A percentile compares a stretch with the other conserved stretches of the same genome.
phyloP scores from a whole-genome alignment of 2,797 vertebrate genomes.

The Paratrypauchen microcephalus region DNA sequence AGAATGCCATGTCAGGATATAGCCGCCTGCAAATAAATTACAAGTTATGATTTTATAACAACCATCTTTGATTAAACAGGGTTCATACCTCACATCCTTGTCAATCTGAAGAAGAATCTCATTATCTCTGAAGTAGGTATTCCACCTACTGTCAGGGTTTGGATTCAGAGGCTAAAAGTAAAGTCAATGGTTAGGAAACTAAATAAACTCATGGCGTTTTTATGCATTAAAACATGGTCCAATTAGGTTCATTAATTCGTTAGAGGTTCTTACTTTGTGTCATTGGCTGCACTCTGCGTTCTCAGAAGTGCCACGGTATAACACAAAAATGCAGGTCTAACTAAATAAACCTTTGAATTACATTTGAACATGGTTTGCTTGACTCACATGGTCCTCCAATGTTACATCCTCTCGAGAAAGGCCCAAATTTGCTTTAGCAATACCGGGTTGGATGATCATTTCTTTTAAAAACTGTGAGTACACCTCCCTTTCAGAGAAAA shows the following conservation, averaged over 20 bases:
- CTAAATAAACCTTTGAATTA: not conserved
- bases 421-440: slow-evolving; percentile 93
- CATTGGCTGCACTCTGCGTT: too few relatives aligned
- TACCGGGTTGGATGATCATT: slow-evolving; percentile 98
- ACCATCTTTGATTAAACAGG: not conserved
- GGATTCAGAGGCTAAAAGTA: slow-evolving; percentile 90
- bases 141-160: slow-evolving; percentile 96
- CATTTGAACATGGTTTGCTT: not conserved
- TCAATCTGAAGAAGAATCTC: slow-evolving; percentile 97
- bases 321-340: not conserved
- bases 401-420: slow-evolving; percentile 95
- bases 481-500: slow-evolving; percentile 78
- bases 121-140: slow-evolving; percentile 97
- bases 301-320: too few relatives aligned
- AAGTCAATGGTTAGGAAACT: not conserved
- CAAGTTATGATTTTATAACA: too few relatives aligned
- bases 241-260: not conserved
- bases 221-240: too few relatives aligned
- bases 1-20: slow-evolving; percentile 97
- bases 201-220: not conserved
- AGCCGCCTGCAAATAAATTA: slow-evolving; percentile 79
- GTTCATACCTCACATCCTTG: slow-evolving; percentile 92
- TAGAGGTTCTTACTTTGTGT: too few relatives aligned
- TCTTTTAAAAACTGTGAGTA: slow-evolving; percentile 95
- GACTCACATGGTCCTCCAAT: slow-evolving; percentile 94